phyloP scores from a whole-genome alignment of 1,140 invertebrate genomes.

The Asbolus verrucosus region DNA sequence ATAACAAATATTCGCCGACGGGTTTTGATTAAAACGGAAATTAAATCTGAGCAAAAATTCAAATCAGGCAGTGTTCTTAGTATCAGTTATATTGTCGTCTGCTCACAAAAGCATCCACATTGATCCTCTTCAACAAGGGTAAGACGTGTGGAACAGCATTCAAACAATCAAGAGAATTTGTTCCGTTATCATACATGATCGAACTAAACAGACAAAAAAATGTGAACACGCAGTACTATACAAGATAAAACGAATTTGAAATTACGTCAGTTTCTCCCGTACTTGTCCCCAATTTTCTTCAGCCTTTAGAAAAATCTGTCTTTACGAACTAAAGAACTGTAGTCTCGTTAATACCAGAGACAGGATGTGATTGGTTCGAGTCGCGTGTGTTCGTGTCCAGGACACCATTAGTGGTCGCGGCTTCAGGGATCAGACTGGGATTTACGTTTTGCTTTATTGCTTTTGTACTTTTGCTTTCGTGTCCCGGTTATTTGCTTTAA shows the following conservation, averaged over 20 bases:
- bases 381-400: slow-evolving; percentile 43
- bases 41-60: background rate
- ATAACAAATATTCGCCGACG: background rate
- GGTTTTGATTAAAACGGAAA: slow-evolving; percentile 3
- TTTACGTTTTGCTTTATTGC: slow-evolving; percentile 40
- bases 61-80: background rate
- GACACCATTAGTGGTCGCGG: slow-evolving; percentile 40
- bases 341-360: slow-evolving; percentile 37
- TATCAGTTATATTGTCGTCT: background rate
- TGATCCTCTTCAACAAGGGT: too few species aligned
- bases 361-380: slow-evolving; percentile 33
- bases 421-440: slow-evolving; percentile 24
- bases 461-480: slow-evolving; percentile 39
- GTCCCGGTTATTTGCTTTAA: slow-evolving; percentile 27
- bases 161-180: too few species aligned
- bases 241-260: background rate
- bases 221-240: background rate
- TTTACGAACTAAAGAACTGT: slow-evolving; percentile 18
- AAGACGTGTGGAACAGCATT: too few species aligned
- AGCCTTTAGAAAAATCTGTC: slow-evolving; percentile 23
- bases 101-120: background rate
- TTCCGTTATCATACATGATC: too few species aligned
- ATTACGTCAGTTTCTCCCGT: background rate
- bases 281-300: slow-evolving; percentile 28
- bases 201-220: too few species aligned